These are phyloP conservation scores for Sarcophaga variegata DNA, from an alignment of 2,888 invertebrate genomes.

Conservation along the genomic window DNA sequence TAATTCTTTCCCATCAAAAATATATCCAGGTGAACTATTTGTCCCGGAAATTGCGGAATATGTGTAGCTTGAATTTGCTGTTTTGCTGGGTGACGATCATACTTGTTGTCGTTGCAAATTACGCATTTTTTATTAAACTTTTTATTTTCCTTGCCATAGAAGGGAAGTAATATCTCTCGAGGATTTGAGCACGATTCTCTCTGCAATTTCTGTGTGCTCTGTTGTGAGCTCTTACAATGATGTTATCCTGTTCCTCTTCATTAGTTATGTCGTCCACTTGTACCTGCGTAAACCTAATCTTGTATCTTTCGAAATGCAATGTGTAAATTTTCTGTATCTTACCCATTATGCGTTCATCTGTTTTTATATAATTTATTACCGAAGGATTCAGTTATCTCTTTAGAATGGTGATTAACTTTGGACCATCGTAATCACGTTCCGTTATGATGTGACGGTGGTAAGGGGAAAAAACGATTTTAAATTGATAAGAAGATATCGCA, in stretches of 20 bases:
- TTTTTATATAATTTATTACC: too few relatives aligned
- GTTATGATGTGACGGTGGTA: too few relatives aligned
- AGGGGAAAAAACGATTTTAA: too few relatives aligned
- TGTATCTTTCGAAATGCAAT: too few relatives aligned
- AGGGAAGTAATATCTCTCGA: too few relatives aligned
- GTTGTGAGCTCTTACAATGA: background rate
- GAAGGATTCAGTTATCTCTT: too few relatives aligned
- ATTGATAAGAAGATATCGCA: too few relatives aligned
- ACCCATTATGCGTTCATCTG: too few relatives aligned
- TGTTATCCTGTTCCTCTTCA: background rate
- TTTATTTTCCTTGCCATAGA: slow-evolving; percentile 6
- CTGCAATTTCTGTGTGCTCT: slow-evolving; percentile 14
- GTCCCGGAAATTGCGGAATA: slow-evolving; percentile 10
- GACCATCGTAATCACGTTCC: too few relatives aligned
- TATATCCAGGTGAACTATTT: slow-evolving; percentile 11
- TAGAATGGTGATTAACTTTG: too few relatives aligned
- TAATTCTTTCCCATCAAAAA: background rate
- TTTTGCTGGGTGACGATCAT: slow-evolving; percentile 23
- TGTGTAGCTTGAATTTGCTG: slow-evolving; percentile 15
- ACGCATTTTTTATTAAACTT: background rate
- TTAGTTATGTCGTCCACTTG: slow-evolving; percentile 2
- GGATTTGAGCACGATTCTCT: background rate
- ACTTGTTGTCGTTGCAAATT: background rate
- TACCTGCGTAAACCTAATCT: too few relatives aligned
- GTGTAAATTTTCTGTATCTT: too few relatives aligned